These are phyloP conservation scores for Thunnus albacares DNA, from an alignment of 2,797 vertebrate genomes.

Conservation along the genomic window DNA sequence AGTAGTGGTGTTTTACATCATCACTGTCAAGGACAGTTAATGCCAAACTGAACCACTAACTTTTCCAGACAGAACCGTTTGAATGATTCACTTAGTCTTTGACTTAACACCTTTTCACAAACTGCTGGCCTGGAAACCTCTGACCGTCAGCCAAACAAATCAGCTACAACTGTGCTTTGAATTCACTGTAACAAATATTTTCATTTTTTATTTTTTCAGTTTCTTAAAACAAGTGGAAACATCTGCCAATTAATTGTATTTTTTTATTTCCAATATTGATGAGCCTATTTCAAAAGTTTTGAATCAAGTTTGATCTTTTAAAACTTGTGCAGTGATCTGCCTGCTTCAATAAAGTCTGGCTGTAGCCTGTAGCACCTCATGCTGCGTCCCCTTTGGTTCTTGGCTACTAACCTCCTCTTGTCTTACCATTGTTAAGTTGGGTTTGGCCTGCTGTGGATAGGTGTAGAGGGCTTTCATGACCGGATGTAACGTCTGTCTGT, in stretches of 20 bases:
- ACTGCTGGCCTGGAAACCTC: neutral
- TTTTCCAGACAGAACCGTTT: neutral
- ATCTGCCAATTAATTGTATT: neutral
- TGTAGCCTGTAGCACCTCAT: too few species aligned
- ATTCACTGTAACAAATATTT: neutral
- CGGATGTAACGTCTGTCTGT: too few species aligned
- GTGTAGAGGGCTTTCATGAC: too few species aligned
- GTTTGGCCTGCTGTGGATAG: too few species aligned
- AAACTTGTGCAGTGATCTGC: neutral
- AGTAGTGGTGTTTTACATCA: slow-evolving; percentile 1
- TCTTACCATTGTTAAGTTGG: too few species aligned
- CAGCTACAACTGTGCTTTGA: neutral
- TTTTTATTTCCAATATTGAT: neutral
- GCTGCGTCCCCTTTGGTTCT: too few species aligned
- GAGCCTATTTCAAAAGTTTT: neutral
- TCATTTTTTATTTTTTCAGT: neutral
- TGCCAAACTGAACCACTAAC: neutral
- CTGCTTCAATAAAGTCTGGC: too few species aligned
- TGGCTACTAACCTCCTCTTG: too few species aligned
- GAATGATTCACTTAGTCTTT: slow-evolving; percentile 8
- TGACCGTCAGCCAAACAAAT: slow-evolving; percentile 2
- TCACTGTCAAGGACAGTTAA: neutral
- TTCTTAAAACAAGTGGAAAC: neutral
- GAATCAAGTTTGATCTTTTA: neutral
- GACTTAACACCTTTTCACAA: neutral